A percentile compares a stretch with the other conserved stretches of the same genome.
These are phyloP conservation scores for Ameiurus melas DNA, from an alignment of 2,113 vertebrate genomes.

Conservation along the genomic window DNA sequence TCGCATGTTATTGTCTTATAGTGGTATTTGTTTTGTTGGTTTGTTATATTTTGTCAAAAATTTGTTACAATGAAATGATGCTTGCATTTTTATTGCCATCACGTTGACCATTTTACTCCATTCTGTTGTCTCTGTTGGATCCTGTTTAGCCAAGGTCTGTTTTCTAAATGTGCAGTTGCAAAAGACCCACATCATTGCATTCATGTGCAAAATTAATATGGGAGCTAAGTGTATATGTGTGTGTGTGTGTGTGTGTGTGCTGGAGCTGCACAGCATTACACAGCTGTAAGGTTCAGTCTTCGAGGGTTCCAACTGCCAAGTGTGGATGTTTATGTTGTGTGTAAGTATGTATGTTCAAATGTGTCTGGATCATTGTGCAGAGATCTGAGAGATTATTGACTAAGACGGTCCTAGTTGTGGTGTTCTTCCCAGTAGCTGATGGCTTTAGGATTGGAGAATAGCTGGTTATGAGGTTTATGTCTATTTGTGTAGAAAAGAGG, in stretches of 20 bases:
- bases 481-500: slow-evolving; percentile 22
- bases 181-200: neutral
- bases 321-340: neutral
- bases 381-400: slow-evolving; percentile 11
- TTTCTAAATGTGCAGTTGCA: neutral
- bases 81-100: neutral
- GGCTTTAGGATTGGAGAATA: neutral
- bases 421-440: neutral
- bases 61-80: neutral
- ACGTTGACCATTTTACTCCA: neutral
- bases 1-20: neutral
- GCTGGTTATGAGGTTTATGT: neutral
- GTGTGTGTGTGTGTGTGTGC: neutral
- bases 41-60: no score
- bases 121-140: neutral
- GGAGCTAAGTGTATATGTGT: neutral
- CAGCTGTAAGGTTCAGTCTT: neutral
- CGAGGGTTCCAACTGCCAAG: neutral
- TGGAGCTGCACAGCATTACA: neutral
- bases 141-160: neutral
- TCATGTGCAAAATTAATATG: no score
- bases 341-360: neutral
- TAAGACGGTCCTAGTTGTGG: slow-evolving; percentile 39
- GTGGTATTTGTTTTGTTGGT: neutral
- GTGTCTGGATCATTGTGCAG: neutral